Percentiles rank a stretch among this genome's conserved stretches.
Conservation (phyloP, 2,113 vertebrate species). For the Capricornis sumatraensis region DNA sequence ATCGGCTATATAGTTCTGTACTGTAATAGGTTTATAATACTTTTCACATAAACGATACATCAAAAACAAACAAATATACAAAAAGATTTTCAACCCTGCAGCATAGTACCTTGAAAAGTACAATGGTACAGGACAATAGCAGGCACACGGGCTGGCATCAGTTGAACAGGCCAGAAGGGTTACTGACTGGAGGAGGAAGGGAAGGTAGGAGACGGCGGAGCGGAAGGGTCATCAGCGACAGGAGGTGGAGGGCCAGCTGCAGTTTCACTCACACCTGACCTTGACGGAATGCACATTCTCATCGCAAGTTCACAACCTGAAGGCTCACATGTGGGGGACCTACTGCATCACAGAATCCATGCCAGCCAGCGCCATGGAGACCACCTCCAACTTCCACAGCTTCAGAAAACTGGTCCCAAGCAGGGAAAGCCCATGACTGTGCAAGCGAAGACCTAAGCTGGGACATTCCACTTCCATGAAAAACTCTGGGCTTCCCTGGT, state of each 20-base stretch:
- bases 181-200: neutral
- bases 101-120: neutral
- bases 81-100: neutral
- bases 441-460: neutral
- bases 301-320: neutral
- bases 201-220: neutral
- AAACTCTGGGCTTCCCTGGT: neutral
- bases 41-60: neutral
- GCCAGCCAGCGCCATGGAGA: neutral
- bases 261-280: neutral
- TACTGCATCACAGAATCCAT: neutral
- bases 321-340: neutral
- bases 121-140: neutral
- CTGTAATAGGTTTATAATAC: neutral
- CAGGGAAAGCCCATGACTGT: rapidly evolving
- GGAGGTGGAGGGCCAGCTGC: neutral
- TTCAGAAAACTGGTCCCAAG: no score
- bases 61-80: neutral
- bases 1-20: neutral
- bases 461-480: neutral
- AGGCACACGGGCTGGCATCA: neutral
- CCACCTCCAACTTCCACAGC: neutral
- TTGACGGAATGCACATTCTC: neutral
- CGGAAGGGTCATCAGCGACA: neutral
- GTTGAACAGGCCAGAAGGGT: neutral